A percentile compares a stretch with the other conserved stretches of the same genome.
Evolutionary conservation across 1,140 invertebrate genomes (phyloP).

Genomic region (Musca vetustissima): DNA sequence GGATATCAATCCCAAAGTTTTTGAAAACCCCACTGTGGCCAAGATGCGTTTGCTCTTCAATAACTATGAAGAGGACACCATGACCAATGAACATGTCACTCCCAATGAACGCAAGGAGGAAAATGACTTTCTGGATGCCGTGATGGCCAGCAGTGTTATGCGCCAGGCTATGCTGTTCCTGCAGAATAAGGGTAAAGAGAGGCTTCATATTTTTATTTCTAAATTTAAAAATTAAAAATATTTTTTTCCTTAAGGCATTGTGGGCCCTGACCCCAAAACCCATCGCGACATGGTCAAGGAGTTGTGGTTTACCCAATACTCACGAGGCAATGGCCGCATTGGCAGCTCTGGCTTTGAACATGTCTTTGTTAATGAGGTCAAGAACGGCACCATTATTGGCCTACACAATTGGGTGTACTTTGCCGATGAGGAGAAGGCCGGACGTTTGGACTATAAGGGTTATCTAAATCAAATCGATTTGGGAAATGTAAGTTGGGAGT

Average conservation of each 20-base stretch:
- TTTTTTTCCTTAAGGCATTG: constrained; percentile 55
- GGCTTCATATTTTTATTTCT: constrained; percentile 9
- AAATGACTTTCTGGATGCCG: constrained; percentile 71
- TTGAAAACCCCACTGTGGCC: constrained; percentile 63
- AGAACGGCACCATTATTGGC: constrained; percentile 74
- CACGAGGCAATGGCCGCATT: constrained; percentile 72
- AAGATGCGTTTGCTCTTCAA: constrained; percentile 70
- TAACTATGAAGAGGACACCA: constrained; percentile 75
- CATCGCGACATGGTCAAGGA: constrained; percentile 74
- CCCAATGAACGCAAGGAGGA: constrained; percentile 74
- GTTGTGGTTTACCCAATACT: constrained; percentile 82
- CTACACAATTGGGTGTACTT: constrained; percentile 92
- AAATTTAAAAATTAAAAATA: too few relatives aligned
- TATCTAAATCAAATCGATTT: constrained; percentile 74
- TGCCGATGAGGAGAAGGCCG: constrained; percentile 69
- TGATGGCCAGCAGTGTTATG: constrained; percentile 75
- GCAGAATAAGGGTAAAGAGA: constrained; percentile 62
- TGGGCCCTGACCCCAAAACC: constrained; percentile 64
- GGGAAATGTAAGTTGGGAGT: constrained; percentile 64
- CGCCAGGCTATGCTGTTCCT: constrained; percentile 72
- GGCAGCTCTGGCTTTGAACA: constrained; percentile 87
- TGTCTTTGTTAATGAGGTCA: constrained; percentile 81
- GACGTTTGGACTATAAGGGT: constrained; percentile 73
- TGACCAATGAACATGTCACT: constrained; percentile 76
- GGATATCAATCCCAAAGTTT: constrained; percentile 38